phyloP scores from a whole-genome alignment of 2,113 vertebrate species.

The Tamias sibiricus region DNA sequence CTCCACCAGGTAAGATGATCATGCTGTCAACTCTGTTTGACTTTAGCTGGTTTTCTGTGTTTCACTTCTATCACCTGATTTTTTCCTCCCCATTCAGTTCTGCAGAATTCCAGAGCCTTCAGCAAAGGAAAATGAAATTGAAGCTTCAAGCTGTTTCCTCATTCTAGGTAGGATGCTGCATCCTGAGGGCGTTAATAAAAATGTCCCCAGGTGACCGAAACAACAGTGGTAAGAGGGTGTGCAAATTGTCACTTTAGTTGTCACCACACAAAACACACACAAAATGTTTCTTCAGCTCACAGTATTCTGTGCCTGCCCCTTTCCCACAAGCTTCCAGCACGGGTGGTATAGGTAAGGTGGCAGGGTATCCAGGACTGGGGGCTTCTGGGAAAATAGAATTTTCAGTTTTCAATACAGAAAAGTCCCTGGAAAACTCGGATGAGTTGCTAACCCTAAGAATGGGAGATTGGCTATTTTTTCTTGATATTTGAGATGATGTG shows the following conservation, averaged over 20 bases:
- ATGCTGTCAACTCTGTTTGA: background rate
- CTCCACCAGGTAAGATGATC: constrained; percentile 69
- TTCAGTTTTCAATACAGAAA: background rate
- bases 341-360: rapidly evolving
- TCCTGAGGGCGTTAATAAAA: background rate
- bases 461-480: background rate
- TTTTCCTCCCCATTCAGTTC: constrained; percentile 50
- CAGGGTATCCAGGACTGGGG: background rate
- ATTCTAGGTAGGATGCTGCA: constrained; percentile 71
- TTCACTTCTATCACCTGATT: background rate
- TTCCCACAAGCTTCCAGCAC: background rate
- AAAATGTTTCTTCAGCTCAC: background rate
- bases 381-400: background rate
- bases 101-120: constrained; percentile 51
- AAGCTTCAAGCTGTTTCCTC: constrained; percentile 79
- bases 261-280: background rate
- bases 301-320: background rate
- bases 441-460: background rate
- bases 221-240: background rate
- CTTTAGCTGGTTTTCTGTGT: background rate
- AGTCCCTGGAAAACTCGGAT: background rate
- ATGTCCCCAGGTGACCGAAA: background rate
- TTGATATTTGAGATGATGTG: background rate
- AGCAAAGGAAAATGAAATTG: constrained; percentile 69
- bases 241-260: background rate